Evolutionary conservation across 2,113 vertebrate species (phyloP).

Genomic region (Chlorodrepanis virens): DNA sequence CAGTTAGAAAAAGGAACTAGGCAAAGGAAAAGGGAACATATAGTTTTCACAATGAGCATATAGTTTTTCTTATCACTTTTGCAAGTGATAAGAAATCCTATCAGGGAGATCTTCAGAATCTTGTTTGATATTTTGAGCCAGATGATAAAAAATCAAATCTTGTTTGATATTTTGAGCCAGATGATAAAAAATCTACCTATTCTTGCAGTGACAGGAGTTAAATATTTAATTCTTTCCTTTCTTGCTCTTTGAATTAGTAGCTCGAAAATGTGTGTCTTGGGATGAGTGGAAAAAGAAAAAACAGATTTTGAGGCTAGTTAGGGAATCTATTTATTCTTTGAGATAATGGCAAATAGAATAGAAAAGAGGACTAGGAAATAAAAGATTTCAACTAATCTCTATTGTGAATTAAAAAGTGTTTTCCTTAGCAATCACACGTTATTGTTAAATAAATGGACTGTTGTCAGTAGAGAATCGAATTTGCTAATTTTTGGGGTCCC

Average conservation of each 20-base stretch:
- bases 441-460: background rate
- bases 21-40: background rate
- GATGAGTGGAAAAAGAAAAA: background rate
- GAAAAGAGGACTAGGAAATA: background rate
- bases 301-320: background rate
- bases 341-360: background rate
- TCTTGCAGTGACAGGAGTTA: background rate
- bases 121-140: background rate
- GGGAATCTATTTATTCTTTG: background rate
- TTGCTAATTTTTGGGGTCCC: background rate
- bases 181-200: background rate
- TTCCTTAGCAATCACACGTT: background rate
- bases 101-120: background rate
- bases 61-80: background rate
- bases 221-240: background rate
- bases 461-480: background rate
- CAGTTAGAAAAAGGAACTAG: background rate
- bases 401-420: background rate
- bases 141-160: background rate
- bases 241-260: background rate
- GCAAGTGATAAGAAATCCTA: background rate
- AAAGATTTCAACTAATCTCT: background rate
- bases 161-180: no score
- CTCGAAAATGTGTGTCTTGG: background rate
- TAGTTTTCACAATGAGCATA: background rate